Evolutionary conservation across 1,140 invertebrate genomes (phyloP), one percentile per base, ranked within the genome.

Genomic region (Pectinophora gossypiella): DNA sequence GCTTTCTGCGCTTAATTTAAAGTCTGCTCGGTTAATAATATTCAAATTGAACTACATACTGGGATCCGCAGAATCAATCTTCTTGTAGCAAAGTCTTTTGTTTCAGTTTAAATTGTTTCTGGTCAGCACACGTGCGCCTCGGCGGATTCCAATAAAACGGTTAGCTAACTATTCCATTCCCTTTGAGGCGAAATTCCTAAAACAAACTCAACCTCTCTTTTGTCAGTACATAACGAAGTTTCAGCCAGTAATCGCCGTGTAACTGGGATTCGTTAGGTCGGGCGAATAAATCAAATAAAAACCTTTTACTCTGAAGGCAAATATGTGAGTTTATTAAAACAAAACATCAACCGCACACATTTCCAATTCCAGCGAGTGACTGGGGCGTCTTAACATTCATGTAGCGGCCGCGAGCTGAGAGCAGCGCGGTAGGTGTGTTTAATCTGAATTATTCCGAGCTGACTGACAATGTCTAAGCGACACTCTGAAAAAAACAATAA

Each of bases 381-480:
- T 58, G 66, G 42, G 62, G 74, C 63, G 59, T 48, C 64, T 79
- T 83, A 72, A 53, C 73, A 85, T 82, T 75, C 77, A 74, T 58
- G 49, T 50, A 59, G 58, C 54, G 64, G 51, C 52, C 57, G 53
- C 62, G 22, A n/a, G 27, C 27, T 32, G 27, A 1, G 9, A 12
- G 27, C 27, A 12, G 64, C 57, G 73, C 72, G 73, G 74, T 75
- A 75, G 79, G 74, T 77, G 74, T 83, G 77, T 78, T 78, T 83
- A 81, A 84, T 83, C 76, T 81, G 72, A 83, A 83, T 84, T 79
- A 84, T 77, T 71, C 71, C 57, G 56, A 67, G 70, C 69, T 71
- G 66, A 82, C 72, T 81, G 81, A 84, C 77, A 75, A 80, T 77
- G 68, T 80, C 72, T 79, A 76, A 81, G 62, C 66, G 68, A 72